These are phyloP conservation scores for Rhabditoides inermis DNA, from an alignment of 2,888 invertebrate genomes.

Conservation along the genomic window DNA sequence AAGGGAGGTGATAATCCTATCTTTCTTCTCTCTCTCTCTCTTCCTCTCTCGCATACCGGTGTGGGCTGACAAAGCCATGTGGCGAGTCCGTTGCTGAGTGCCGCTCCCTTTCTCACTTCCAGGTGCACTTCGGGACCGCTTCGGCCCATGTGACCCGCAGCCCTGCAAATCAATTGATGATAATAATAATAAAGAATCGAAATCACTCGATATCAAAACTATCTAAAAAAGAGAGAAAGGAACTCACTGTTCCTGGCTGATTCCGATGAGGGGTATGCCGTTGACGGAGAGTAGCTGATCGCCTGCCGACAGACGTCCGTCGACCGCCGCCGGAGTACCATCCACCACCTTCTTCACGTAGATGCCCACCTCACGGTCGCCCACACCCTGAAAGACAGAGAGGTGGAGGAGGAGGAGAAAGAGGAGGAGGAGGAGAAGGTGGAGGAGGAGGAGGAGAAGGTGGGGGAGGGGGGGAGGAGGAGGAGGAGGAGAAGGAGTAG, in stretches of 20 bases:
- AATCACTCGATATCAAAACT: background rate
- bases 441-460: too few species aligned
- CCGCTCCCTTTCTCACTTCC: constrained; percentile 94
- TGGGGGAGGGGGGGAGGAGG: too few species aligned
- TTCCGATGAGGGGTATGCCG: constrained; percentile 80
- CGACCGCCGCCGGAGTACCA: constrained; percentile 62
- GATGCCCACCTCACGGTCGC: constrained; percentile 79
- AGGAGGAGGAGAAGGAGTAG: too few species aligned
- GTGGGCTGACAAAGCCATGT: constrained; percentile 83
- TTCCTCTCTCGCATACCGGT: constrained; percentile 56
- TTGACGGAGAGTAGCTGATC: constrained; percentile 94
- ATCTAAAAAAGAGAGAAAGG: constrained; percentile 2
- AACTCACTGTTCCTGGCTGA: constrained; percentile 65
- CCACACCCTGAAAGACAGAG: constrained; percentile 62
- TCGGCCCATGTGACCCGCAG: constrained; percentile 86
- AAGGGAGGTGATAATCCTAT: background rate
- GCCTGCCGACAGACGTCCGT: constrained; percentile 87
- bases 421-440: background rate
- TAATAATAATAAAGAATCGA: background rate
- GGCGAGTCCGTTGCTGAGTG: constrained; percentile 88
- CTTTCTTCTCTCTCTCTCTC: background rate
- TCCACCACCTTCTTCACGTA: constrained; percentile 97
- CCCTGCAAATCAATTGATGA: constrained; percentile 59
- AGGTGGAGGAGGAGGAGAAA: background rate
- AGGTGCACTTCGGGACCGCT: constrained; percentile 86